Conservation (phyloP, 1,140 invertebrate genomes). For the Brachionus manjavacas region DNA sequence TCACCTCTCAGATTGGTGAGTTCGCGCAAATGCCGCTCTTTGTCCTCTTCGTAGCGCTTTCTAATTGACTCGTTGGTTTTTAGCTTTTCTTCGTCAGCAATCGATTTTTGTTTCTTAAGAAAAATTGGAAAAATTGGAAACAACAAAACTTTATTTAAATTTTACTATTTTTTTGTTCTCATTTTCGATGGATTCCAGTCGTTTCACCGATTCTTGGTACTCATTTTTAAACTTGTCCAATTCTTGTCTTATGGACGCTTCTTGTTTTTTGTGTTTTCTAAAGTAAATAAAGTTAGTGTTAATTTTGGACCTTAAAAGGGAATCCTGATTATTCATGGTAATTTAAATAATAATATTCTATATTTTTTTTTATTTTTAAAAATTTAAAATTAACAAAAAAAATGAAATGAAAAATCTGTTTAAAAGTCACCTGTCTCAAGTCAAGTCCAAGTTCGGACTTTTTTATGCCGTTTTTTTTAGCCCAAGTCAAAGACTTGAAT, state of each 20-base stretch:
- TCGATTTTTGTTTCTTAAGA: neutral
- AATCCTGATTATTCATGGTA: no score
- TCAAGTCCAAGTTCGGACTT: no score
- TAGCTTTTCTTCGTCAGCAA: neutral
- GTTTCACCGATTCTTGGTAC: neutral
- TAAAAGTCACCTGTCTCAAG: no score
- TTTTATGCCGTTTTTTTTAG: no score
- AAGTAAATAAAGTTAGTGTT: no score
- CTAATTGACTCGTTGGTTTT: neutral
- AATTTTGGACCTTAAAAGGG: no score
- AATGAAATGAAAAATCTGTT: no score
- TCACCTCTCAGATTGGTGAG: conserved; percentile 6
- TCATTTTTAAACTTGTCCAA: conserved; percentile 34
- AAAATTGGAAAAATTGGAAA: neutral
- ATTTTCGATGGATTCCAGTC: neutral
- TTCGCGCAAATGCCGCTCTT: neutral
- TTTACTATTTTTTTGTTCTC: conserved; percentile 19
- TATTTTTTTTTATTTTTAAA: no score
- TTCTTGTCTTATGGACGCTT: neutral
- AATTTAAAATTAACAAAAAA: no score
- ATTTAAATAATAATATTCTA: no score
- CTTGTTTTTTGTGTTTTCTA: conserved; percentile 38
- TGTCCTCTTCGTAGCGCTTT: conserved; percentile 12
- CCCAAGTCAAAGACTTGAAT: no score
- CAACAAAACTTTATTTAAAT: neutral